phyloP scores from a whole-genome alignment of 92 coral and sea anemone species.

The Nematostella vectensis region DNA sequence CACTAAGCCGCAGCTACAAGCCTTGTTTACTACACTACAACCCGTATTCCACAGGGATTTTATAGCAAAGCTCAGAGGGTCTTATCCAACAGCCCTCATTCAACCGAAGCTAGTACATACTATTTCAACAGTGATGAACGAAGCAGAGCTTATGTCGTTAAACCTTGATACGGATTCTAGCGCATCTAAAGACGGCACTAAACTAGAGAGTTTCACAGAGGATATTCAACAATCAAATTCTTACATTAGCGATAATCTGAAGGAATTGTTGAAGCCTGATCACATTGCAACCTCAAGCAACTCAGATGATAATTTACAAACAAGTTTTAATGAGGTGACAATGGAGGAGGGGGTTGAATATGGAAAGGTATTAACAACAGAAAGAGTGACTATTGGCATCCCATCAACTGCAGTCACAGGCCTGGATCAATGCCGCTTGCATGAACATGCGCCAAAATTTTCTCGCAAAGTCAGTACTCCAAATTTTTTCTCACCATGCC shows the following conservation, averaged over 20 bases:
- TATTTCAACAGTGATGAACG: conserved; percentile 21
- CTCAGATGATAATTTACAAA: neutral
- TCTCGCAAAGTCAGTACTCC: conserved; percentile 59
- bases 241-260: neutral
- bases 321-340: conserved; percentile 21
- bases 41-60: conserved; percentile 98
- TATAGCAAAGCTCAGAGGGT: conserved; percentile 70
- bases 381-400: conserved; percentile 12
- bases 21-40: conserved; percentile 75
- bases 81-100: conserved; percentile 54
- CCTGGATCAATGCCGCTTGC: conserved; percentile 28
- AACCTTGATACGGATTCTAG: neutral
- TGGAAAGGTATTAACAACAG: neutral
- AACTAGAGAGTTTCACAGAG: neutral
- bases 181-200: neutral
- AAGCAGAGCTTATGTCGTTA: neutral
- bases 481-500: conserved; percentile 41
- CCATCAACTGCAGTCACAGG: conserved; percentile 19
- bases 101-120: conserved; percentile 40
- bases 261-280: conserved; percentile 1
- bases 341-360: conserved; percentile 20
- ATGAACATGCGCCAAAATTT: conserved; percentile 75
- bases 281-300: neutral
- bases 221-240: neutral
- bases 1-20: conserved; percentile 63